Base-by-base conservation (phyloP, 2,113 vertebrate genomes). In the Chionodraco myersi region DNA sequence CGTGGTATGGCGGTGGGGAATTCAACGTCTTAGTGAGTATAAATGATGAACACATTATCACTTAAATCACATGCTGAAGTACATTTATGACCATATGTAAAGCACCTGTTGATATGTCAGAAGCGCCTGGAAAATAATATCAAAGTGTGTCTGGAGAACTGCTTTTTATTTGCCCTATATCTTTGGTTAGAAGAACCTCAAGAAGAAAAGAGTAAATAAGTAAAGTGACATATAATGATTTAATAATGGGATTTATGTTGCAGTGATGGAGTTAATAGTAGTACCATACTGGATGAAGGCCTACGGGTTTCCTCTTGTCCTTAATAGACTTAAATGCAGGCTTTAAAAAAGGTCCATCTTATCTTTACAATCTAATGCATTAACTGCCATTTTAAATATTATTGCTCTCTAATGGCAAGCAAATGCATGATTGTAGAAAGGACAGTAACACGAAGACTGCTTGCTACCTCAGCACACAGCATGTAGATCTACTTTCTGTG, bases 11-110 rank as follows among this genome's bases (percentile, higher is more conserved):
- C 30, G 56, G 45, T 21, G 57, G 3, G 15, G 26, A 48, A 9
- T 41, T 36, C 3, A 63, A 18, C 36, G 64, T 41, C 23, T 41
- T 59, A 10, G 90, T 91, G 84, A 93, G 92, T 92, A 90, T 65
- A 65, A 1, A 34, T 15, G 21, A 59, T 36, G 53, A 61, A 57
- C 30, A 49, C 16, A 47, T 21, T 47, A 44, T 59, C 10, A 44
- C 6, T 52, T 15, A 21, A 21, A 41, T 41, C 36, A 7, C 36
- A 41, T 41, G 5, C 36, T 15, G 4, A 10, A 15, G 48, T 5
- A 9, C 4, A 10, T 1, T 2, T 30, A 3, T 49, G 47, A 36
- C 9, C 9, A 7, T 18, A 0, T n/a, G 11, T 49, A 52, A 57
- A 47, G 16, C 48, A 16, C 11, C 10, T 59, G 36, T 18, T 0